Evolutionary conservation across 92 coral and sea anemone genomes (phyloP).

Genomic region (Bergia sp.): DNA sequence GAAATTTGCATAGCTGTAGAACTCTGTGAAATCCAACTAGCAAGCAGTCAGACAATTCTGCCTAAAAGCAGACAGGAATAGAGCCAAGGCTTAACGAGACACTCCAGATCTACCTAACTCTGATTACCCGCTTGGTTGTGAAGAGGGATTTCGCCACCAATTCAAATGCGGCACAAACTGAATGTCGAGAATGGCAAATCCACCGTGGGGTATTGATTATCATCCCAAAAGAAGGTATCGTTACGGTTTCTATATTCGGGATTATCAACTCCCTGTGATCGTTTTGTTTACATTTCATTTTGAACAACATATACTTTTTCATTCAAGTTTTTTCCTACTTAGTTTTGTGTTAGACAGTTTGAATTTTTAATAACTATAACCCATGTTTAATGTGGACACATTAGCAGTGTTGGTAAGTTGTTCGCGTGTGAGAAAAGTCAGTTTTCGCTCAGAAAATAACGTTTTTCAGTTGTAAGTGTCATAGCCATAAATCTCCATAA

Average conservation of each 20-base stretch:
- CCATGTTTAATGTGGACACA: background rate
- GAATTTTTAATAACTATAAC: background rate
- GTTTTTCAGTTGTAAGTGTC: background rate
- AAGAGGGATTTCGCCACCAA: background rate
- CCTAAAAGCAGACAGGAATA: background rate
- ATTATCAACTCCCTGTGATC: constrained; percentile 15
- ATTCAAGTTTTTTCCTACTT: background rate
- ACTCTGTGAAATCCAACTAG: background rate
- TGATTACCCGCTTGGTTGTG: background rate
- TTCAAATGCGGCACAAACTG: constrained; percentile 6
- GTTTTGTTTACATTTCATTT: constrained; percentile 17
- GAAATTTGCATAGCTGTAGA: constrained; percentile 44
- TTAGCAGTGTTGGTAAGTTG: background rate
- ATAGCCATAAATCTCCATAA: background rate
- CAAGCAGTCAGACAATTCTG: constrained; percentile 2
- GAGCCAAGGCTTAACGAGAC: background rate
- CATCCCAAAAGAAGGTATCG: constrained; percentile 43
- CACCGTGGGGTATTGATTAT: constrained; percentile 43
- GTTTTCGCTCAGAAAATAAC: background rate
- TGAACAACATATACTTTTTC: constrained; percentile 16
- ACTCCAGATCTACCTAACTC: background rate
- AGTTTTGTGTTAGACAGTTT: background rate
- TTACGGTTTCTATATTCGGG: background rate
- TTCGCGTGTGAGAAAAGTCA: background rate
- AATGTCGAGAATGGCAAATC: constrained; percentile 29